A percentile compares a stretch with the other conserved stretches of the same genome.
These are phyloP conservation scores for Cydia splendana DNA, from an alignment of 1,140 invertebrate genomes.

Conservation along the genomic window DNA sequence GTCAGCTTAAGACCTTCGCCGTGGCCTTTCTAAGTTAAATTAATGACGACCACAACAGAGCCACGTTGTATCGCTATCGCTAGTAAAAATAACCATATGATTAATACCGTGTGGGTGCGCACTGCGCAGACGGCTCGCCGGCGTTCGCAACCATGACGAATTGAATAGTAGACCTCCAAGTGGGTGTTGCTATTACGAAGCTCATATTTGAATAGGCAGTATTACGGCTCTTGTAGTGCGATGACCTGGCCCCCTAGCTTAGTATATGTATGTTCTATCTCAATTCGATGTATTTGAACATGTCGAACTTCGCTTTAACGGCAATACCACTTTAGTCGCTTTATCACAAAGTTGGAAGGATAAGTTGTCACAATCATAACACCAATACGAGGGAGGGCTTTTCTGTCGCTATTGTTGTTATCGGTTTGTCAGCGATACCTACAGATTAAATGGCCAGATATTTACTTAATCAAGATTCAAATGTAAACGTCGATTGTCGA, in stretches of 20 bases:
- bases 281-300: slow-evolving; percentile 33
- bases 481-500: background rate
- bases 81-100: slow-evolving; percentile 61
- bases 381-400: slow-evolving; percentile 18
- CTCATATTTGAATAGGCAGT: slow-evolving; percentile 41
- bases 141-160: slow-evolving; percentile 48
- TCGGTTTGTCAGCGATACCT: background rate
- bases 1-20: slow-evolving; percentile 52
- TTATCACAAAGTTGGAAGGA: slow-evolving; percentile 19
- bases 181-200: slow-evolving; percentile 16
- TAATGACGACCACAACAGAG: slow-evolving; percentile 42
- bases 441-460: slow-evolving; percentile 15
- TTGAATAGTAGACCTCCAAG: slow-evolving; percentile 42
- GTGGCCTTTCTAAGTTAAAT: slow-evolving; percentile 64
- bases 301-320: slow-evolving; percentile 23
- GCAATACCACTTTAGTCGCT: background rate
- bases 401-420: slow-evolving; percentile 1
- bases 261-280: slow-evolving; percentile 31
- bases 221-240: slow-evolving; percentile 46
- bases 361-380: slow-evolving; percentile 22
- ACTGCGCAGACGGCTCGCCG: slow-evolving; percentile 66
- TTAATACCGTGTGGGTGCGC: slow-evolving; percentile 50
- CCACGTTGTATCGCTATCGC: slow-evolving; percentile 37
- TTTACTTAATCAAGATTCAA: slow-evolving; percentile 9
- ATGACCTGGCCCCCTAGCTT: slow-evolving; percentile 46